phyloP scores from a whole-genome alignment of 2,888 invertebrate genomes.

The Erynnis tages region DNA sequence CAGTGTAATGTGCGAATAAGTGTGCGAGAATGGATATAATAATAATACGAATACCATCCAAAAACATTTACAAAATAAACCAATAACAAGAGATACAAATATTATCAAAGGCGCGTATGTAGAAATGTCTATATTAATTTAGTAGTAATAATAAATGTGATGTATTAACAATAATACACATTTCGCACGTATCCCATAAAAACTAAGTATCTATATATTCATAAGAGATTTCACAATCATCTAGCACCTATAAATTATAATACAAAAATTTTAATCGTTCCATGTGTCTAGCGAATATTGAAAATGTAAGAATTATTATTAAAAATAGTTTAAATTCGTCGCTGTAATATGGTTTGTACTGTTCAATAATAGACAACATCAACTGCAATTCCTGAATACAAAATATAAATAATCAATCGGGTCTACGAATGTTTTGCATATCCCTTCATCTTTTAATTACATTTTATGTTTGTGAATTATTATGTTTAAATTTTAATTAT shows the following conservation, averaged over 20 bases:
- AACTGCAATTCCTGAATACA: slow-evolving; percentile 33
- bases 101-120: slow-evolving; percentile 9
- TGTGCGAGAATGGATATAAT: slow-evolving; percentile 48
- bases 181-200: slow-evolving; percentile 15
- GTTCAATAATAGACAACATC: slow-evolving; percentile 52
- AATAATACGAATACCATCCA: not conserved
- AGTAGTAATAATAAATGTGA: slow-evolving; percentile 19
- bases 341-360: slow-evolving; percentile 53
- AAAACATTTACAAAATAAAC: slow-evolving; percentile 24
- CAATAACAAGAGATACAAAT: slow-evolving; percentile 14
- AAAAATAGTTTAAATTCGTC: slow-evolving; percentile 36
- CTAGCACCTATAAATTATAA: slow-evolving; percentile 62
- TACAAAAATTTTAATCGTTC: slow-evolving; percentile 29
- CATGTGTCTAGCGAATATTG: slow-evolving; percentile 16
- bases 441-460: no score
- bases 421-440: no score
- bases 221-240: slow-evolving; percentile 57
- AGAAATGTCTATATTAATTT: slow-evolving; percentile 10
- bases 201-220: slow-evolving; percentile 40
- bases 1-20: slow-evolving; percentile 31
- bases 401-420: not conserved
- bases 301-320: slow-evolving; percentile 13
- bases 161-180: slow-evolving; percentile 20
- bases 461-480: not conserved
- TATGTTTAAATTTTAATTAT: no score